phyloP scores from a whole-genome alignment of 2,113 vertebrate genomes.

The Felis chaus region DNA sequence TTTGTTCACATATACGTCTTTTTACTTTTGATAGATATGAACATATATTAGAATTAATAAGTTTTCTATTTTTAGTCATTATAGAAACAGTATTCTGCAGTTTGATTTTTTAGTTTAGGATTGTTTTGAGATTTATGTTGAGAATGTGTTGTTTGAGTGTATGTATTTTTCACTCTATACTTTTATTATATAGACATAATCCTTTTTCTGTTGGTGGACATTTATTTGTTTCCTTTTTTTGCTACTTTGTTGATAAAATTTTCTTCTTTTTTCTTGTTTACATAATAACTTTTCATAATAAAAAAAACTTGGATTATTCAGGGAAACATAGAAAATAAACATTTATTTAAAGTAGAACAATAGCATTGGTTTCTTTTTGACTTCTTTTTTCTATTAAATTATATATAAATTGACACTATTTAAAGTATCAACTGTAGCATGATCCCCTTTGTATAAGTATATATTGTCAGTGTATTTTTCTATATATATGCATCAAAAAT shows the following conservation, averaged over 20 bases:
- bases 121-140: slow-evolving; percentile 40
- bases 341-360: slow-evolving; percentile 12
- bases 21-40: background rate
- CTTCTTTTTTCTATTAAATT: slow-evolving; percentile 31
- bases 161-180: background rate
- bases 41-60: background rate
- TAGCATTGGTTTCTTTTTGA: background rate
- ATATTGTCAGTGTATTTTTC: background rate
- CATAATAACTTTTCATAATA: slow-evolving; percentile 21
- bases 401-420: slow-evolving; percentile 6
- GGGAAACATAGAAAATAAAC: background rate
- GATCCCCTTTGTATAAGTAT: background rate
- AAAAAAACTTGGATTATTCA: background rate
- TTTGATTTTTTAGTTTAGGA: slow-evolving; percentile 6
- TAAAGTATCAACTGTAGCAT: background rate
- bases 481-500: background rate
- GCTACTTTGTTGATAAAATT: background rate
- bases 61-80: background rate
- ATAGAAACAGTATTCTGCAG: background rate
- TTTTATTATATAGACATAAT: background rate
- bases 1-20: background rate
- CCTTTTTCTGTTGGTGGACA: background rate
- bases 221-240: background rate
- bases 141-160: background rate
- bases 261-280: background rate